phyloP scores from a whole-genome alignment of 1,140 invertebrate genomes.

The Cheumatopsyche charites region DNA sequence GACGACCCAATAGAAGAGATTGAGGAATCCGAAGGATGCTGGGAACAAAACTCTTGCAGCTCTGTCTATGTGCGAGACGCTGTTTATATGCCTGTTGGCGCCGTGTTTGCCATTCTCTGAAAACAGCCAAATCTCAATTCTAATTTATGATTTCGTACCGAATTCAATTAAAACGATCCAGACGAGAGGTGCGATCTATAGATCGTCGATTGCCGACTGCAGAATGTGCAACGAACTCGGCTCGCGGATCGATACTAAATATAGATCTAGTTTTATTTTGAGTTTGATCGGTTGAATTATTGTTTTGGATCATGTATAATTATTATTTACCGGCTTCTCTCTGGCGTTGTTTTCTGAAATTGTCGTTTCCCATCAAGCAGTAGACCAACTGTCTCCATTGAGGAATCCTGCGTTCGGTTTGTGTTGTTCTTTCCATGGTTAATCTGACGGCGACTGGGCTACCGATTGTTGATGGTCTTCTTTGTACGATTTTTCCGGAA shows the following conservation, averaged over 20 bases:
- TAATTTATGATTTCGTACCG: background rate
- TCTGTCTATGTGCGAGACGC: conserved; percentile 86
- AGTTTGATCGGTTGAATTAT: no score
- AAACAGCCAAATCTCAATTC: conserved; percentile 26
- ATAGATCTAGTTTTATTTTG: no score
- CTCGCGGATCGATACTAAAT: no score
- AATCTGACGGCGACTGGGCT: conserved; percentile 55
- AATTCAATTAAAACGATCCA: background rate
- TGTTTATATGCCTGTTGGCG: conserved; percentile 76
- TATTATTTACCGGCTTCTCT: conserved; percentile 66
- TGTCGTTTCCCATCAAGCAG: conserved; percentile 79
- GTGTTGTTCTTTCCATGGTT: conserved; percentile 80
- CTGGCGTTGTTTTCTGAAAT: conserved; percentile 76
- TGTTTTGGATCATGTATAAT: no score
- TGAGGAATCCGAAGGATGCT: conserved; percentile 81
- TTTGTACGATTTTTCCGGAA: background rate
- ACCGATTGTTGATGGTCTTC: conserved; percentile 27
- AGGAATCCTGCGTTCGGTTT: conserved; percentile 75
- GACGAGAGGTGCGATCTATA: background rate
- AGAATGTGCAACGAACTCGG: no score
- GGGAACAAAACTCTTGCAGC: conserved; percentile 86
- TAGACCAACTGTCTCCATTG: conserved; percentile 80
- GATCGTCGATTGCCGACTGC: no score
- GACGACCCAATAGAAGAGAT: conserved; percentile 86
- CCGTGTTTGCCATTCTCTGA: conserved; percentile 58